Conservation (phyloP, 2,888 invertebrate species). For the Anoplius nigerrimus region DNA sequence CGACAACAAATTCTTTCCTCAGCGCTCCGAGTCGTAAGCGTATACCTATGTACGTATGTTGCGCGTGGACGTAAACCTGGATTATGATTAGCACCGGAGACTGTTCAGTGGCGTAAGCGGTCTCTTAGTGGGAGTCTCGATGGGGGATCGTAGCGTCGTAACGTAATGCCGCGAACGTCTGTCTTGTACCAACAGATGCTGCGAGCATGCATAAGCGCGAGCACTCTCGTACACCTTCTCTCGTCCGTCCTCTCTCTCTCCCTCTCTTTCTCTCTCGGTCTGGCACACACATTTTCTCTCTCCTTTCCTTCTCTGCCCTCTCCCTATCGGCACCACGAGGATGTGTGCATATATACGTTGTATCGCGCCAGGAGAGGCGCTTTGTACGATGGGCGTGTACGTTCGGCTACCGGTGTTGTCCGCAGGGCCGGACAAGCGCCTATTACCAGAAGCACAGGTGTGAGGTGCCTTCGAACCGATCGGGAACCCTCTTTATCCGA, state of each 20-base stretch:
- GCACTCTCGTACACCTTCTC: conserved; percentile 28
- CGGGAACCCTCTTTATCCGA: conserved; percentile 42
- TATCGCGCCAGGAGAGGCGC: conserved; percentile 39
- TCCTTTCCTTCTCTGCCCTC: no score
- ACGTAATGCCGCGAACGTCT: conserved; percentile 64
- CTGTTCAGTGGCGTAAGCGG: no score
- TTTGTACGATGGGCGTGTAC: conserved; percentile 54
- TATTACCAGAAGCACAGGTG: conserved; percentile 53
- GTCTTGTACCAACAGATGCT: conserved; percentile 69
- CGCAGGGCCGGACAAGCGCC: conserved; percentile 54
- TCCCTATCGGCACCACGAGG: conserved; percentile 32
- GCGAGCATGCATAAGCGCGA: conserved; percentile 61
- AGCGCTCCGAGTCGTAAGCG: no score
- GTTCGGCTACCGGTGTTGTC: conserved; percentile 54
- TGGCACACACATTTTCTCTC: no score
- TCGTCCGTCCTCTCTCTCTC: conserved; percentile 12
- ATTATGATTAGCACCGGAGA: no score
- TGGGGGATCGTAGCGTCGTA: conserved; percentile 55
- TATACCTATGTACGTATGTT: no score
- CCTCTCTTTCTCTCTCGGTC: no score
- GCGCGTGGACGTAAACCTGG: no score
- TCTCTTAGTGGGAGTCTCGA: no score
- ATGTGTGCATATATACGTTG: conserved; percentile 41
- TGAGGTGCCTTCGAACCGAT: conserved; percentile 32
- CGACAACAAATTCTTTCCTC: no score